A percentile compares a stretch with the other conserved stretches of the same genome.
These are phyloP conservation scores for Onchidella celtica DNA, from an alignment of 2,888 invertebrate species.

Conservation along the genomic window DNA sequence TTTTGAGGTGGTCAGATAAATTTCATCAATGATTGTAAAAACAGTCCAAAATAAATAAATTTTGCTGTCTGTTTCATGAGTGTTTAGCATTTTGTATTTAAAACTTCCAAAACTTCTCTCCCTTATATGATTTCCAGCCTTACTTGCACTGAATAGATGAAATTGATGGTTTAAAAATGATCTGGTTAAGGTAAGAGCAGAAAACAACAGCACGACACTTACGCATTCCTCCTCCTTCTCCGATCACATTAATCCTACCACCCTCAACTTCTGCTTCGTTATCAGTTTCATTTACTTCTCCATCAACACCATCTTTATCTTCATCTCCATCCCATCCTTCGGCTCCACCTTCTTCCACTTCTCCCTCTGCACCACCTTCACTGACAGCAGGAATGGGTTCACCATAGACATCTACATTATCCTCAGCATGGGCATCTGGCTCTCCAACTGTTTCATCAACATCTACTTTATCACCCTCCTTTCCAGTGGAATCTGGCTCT, in stretches of 20 bases:
- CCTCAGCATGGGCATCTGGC: neutral
- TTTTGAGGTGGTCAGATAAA: too few species aligned
- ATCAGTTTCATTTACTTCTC: neutral
- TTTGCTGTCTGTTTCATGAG: too few species aligned
- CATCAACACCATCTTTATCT: neutral
- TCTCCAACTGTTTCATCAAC: slow-evolving; percentile 1
- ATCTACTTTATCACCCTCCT: neutral
- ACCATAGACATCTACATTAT: too few species aligned
- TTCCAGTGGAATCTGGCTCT: neutral
- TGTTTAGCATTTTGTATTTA: too few species aligned
- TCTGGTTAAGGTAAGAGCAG: too few species aligned
- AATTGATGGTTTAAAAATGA: too few species aligned
- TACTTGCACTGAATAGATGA: too few species aligned
- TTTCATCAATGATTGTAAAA: too few species aligned
- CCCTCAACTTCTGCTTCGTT: neutral
- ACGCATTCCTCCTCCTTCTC: neutral
- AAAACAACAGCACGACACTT: neutral
- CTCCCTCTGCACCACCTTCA: neutral
- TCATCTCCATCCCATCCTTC: neutral
- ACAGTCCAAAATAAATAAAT: too few species aligned
- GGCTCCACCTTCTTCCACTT: neutral
- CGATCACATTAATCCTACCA: neutral
- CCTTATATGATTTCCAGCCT: too few species aligned
- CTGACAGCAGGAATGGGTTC: neutral
- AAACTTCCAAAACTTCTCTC: too few species aligned